Evolutionary conservation across 2,113 vertebrate genomes (phyloP).

Genomic region (Peucedramus taeniatus): DNA sequence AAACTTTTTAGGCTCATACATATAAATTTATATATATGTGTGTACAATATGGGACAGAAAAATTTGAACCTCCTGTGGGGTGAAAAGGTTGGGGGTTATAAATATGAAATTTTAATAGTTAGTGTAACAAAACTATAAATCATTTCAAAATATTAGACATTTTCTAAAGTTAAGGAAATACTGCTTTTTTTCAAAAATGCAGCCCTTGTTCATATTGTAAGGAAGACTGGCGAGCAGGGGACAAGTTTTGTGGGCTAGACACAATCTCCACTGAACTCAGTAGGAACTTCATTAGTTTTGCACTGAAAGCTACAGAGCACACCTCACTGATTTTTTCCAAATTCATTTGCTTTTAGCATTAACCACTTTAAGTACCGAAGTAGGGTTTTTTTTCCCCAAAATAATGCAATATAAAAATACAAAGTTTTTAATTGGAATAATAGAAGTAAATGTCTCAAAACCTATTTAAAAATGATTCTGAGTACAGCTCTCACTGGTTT

Average conservation of each 20-base stretch:
- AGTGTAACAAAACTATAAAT: background rate
- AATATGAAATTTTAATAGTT: background rate
- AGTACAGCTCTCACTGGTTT: background rate
- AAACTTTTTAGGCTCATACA: background rate
- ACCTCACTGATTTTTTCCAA: background rate
- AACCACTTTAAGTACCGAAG: background rate
- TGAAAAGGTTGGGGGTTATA: background rate
- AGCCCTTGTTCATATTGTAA: background rate
- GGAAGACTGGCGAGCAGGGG: background rate
- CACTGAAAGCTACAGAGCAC: background rate
- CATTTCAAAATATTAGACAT: background rate
- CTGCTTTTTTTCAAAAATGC: background rate
- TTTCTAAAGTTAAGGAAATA: background rate
- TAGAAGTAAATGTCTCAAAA: background rate
- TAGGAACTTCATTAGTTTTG: background rate
- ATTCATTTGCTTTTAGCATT: background rate
- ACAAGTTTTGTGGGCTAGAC: background rate
- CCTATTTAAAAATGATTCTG: background rate
- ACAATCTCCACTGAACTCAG: background rate
- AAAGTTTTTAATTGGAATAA: background rate
- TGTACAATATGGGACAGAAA: background rate
- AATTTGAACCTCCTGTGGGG: background rate
- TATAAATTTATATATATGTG: background rate
- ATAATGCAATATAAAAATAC: background rate
- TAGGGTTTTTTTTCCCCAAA: background rate